Evolutionary conservation across 2,888 invertebrate species (phyloP).

Genomic region (Tetragonisca angustula): DNA sequence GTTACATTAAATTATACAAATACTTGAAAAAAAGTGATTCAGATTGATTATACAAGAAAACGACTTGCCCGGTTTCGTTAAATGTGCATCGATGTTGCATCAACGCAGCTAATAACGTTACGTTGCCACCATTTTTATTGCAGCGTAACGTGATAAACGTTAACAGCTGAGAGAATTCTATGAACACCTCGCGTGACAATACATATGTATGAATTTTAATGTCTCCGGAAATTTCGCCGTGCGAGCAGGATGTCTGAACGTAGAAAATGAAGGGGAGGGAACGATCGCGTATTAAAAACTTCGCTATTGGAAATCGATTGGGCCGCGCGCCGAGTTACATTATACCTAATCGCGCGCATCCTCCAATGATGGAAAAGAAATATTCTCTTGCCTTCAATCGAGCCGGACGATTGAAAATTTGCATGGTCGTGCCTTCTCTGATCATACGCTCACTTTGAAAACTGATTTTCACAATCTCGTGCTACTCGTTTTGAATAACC

Average conservation of each 20-base stretch:
- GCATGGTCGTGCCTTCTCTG: not conserved
- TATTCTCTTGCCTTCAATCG: slow-evolving; percentile 19
- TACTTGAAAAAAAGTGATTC: no score
- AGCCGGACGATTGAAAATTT: slow-evolving; percentile 16
- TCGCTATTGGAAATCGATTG: slow-evolving; percentile 31
- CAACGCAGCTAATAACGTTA: not conserved
- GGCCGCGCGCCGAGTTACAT: slow-evolving; percentile 2
- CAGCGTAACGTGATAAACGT: not conserved
- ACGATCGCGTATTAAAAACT: slow-evolving; percentile 18
- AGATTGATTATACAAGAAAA: no score
- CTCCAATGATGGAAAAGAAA: slow-evolving; percentile 12
- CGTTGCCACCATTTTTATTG: no score
- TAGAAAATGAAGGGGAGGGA: not conserved
- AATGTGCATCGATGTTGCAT: no score
- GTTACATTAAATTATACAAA: not conserved
- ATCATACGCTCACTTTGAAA: not conserved
- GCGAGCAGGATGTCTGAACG: not conserved
- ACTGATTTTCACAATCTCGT: not conserved
- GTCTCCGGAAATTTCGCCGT: not conserved
- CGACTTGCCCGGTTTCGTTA: no score
- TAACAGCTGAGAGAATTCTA: not conserved
- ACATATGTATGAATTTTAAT: not conserved
- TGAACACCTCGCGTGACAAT: not conserved
- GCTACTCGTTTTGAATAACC: not conserved
- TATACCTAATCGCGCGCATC: slow-evolving; percentile 10